A percentile compares a stretch with the other conserved stretches of the same genome.
Evolutionary conservation across 2,888 invertebrate species (phyloP).

Genomic region (Schizotus pectinicornis): DNA sequence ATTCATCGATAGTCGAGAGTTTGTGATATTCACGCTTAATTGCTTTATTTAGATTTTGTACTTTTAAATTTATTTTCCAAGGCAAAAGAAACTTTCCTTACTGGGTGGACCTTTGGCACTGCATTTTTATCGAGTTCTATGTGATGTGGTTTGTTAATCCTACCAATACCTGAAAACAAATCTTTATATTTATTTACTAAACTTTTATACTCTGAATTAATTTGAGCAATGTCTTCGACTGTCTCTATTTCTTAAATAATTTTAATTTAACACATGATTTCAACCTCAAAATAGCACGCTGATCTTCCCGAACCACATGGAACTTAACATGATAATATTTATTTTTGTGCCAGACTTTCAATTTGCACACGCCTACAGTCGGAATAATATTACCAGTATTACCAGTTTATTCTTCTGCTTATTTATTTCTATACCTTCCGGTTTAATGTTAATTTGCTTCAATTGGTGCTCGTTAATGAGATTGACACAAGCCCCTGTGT

Average conservation of each 20-base stretch:
- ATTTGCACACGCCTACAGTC: not conserved
- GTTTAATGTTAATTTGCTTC: slow-evolving; percentile 1
- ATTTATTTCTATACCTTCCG: not conserved
- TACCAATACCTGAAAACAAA: slow-evolving; percentile 18
- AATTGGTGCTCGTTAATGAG: slow-evolving; percentile 4
- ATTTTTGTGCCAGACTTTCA: no score
- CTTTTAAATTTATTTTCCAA: slow-evolving; percentile 11
- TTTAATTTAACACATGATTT: slow-evolving; percentile 13
- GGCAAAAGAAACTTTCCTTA: slow-evolving; percentile 15
- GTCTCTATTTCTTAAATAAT: slow-evolving; percentile 1
- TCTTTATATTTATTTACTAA: slow-evolving; percentile 13
- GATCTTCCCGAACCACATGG: slow-evolving; percentile 3
- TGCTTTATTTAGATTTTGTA: slow-evolving; percentile 28
- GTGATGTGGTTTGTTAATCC: slow-evolving; percentile 11
- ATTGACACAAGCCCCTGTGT: slow-evolving; percentile 16
- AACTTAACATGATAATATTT: not conserved
- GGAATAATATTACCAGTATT: slow-evolving; percentile 6
- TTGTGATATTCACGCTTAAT: slow-evolving; percentile 20
- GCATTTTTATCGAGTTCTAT: slow-evolving; percentile 17
- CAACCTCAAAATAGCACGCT: slow-evolving; percentile 10
- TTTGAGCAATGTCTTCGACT: slow-evolving; percentile 4
- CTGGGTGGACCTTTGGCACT: slow-evolving; percentile 15
- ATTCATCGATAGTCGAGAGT: slow-evolving; percentile 28
- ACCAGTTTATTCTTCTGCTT: slow-evolving; percentile 9
- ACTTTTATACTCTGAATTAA: slow-evolving; percentile 9